Evolutionary conservation across 2,888 invertebrate species (phyloP).

Genomic region (Frankliniella fusca): DNA sequence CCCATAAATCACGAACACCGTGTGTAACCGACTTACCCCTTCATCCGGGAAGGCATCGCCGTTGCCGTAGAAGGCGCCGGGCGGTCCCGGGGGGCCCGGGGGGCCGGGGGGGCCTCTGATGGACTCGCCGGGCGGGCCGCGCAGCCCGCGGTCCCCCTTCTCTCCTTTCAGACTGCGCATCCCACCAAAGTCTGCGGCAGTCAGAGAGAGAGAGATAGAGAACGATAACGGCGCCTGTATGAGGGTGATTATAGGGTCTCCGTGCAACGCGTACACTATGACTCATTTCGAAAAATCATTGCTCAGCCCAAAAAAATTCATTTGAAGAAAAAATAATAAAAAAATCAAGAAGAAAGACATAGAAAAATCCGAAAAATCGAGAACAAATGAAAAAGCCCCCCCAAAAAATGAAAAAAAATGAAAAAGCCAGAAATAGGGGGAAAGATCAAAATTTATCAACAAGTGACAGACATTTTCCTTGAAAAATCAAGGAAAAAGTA

Average conservation of each 20-base stretch:
- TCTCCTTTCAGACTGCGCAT: constrained; percentile 43
- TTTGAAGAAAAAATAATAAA: too few relatives aligned
- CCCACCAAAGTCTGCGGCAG: neutral
- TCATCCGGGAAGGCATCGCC: constrained; percentile 13
- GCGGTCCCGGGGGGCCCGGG: constrained; percentile 42
- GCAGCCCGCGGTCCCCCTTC: constrained; percentile 43
- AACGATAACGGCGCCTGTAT: neutral
- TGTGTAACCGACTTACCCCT: neutral
- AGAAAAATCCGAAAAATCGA: too few relatives aligned
- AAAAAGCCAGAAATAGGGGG: too few relatives aligned
- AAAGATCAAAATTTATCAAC: too few relatives aligned
- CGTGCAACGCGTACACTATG: too few relatives aligned
- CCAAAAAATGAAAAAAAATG: too few relatives aligned
- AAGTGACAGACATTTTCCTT: too few relatives aligned
- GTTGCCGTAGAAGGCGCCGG: constrained; percentile 37
- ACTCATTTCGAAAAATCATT: too few relatives aligned
- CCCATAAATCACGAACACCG: neutral
- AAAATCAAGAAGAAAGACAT: too few relatives aligned
- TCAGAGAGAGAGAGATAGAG: neutral
- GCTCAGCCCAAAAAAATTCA: too few relatives aligned
- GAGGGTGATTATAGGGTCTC: neutral
- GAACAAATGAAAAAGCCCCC: too few relatives aligned
- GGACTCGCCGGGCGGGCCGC: constrained; percentile 40
- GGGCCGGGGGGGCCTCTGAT: constrained; percentile 40
- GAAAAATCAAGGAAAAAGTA: too few relatives aligned